These are phyloP conservation scores for Bombus difficillimus DNA, from an alignment of 1,140 invertebrate species.

Conservation along the genomic window DNA sequence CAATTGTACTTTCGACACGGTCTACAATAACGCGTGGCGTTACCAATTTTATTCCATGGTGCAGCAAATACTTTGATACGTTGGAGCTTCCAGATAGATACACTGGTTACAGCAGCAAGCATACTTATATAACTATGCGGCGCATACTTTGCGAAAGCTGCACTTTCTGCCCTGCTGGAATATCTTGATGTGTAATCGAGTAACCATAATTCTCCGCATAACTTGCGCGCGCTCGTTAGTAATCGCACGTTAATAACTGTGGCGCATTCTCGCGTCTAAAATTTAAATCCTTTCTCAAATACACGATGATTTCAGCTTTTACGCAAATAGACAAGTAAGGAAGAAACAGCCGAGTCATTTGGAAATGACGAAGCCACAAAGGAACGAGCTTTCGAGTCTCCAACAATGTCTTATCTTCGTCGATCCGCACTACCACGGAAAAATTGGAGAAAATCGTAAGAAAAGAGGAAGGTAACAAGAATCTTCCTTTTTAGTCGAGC, in stretches of 20 bases:
- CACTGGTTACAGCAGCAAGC: slow-evolving; percentile 21
- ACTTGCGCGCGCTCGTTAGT: slow-evolving; percentile 1
- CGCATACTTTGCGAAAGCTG: slow-evolving; percentile 58
- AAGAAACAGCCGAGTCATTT: too few relatives aligned
- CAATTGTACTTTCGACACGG: neutral
- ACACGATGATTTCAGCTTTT: neutral
- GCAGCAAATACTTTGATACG: slow-evolving; percentile 61
- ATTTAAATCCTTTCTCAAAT: neutral
- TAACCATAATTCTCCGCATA: slow-evolving; percentile 43
- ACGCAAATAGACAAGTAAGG: too few relatives aligned
- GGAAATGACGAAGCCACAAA: too few relatives aligned
- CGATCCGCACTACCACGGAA: too few relatives aligned
- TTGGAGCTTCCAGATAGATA: slow-evolving; percentile 40
- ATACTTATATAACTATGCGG: slow-evolving; percentile 65
- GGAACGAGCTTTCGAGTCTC: too few relatives aligned
- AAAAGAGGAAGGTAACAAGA: too few relatives aligned
- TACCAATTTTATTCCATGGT: slow-evolving; percentile 20
- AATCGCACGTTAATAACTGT: neutral
- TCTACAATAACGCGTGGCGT: neutral
- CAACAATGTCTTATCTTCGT: too few relatives aligned
- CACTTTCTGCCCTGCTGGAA: slow-evolving; percentile 44
- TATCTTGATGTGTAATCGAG: slow-evolving; percentile 43
- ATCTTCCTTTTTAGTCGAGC: too few relatives aligned
- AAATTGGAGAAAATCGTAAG: too few relatives aligned
- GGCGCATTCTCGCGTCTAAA: too few relatives aligned